phyloP scores from a whole-genome alignment of 2,113 vertebrate species.

The Caloenas nicobarica region DNA sequence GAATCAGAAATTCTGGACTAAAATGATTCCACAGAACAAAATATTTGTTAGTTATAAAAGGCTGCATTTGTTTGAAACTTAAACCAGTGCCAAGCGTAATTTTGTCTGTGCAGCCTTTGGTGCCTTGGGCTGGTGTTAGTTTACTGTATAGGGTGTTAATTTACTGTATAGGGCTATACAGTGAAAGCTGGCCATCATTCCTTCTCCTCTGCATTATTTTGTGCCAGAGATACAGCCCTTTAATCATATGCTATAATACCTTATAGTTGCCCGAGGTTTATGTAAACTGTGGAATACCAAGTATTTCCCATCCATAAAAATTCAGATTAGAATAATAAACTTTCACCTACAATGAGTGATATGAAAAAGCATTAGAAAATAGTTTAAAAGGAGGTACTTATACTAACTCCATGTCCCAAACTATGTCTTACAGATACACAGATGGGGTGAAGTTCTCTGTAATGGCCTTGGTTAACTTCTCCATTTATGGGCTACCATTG shows the following conservation, averaged over 20 bases:
- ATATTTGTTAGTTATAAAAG: background rate
- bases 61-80: background rate
- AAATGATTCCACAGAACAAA: background rate
- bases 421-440: background rate
- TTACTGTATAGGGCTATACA: background rate
- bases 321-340: background rate
- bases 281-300: background rate
- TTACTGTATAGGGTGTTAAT: background rate
- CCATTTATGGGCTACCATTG: background rate
- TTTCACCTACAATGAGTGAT: background rate
- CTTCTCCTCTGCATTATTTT: background rate
- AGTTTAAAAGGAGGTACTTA: background rate
- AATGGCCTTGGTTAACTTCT: background rate
- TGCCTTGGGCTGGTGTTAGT: background rate
- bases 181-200: background rate
- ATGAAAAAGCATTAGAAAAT: background rate
- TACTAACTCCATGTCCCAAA: background rate
- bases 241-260: background rate
- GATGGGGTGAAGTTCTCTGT: background rate
- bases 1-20: background rate
- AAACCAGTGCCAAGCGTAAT: background rate
- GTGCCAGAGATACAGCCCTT: background rate
- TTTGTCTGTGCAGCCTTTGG: background rate
- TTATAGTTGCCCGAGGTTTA: background rate
- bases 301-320: background rate